Evolutionary conservation across 2,888 invertebrate species (phyloP).

Genomic region (Drosophila siamana): DNA sequence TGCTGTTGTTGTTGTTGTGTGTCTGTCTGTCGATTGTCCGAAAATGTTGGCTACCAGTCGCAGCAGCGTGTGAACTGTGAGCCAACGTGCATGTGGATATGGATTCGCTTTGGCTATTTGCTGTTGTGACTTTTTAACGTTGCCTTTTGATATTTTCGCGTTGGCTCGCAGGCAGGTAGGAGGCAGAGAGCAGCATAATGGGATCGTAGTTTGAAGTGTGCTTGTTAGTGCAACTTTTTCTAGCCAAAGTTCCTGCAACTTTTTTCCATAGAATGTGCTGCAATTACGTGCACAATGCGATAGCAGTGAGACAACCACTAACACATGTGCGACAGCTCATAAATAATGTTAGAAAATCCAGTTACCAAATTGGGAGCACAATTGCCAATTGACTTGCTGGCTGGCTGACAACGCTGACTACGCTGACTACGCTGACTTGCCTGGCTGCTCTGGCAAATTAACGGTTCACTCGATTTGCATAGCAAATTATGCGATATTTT

Average conservation of each 20-base stretch:
- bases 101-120: slow-evolving; percentile 15
- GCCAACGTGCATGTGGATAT: slow-evolving; percentile 46
- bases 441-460: slow-evolving; percentile 67
- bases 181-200: slow-evolving; percentile 1
- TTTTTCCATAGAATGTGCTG: slow-evolving; percentile 48
- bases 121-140: slow-evolving; percentile 22
- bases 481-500: slow-evolving; percentile 81
- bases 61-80: slow-evolving; percentile 75
- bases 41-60: slow-evolving; percentile 53
- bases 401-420: slow-evolving; percentile 12
- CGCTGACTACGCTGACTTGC: background rate
- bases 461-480: slow-evolving; percentile 80
- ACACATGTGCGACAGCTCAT: slow-evolving; percentile 45
- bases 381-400: slow-evolving; percentile 48
- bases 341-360: slow-evolving; percentile 75
- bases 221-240: slow-evolving; percentile 75
- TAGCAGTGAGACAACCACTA: slow-evolving; percentile 1
- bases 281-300: slow-evolving; percentile 44
- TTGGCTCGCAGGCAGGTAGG: background rate
- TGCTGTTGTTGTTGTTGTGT: background rate
- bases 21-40: slow-evolving; percentile 54
- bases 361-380: slow-evolving; percentile 80
- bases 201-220: slow-evolving; percentile 47
- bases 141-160: slow-evolving; percentile 78
- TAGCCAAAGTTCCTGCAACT: slow-evolving; percentile 69